Conservation (phyloP, 2,113 vertebrate species). For the Triplophysa rosa region DNA sequence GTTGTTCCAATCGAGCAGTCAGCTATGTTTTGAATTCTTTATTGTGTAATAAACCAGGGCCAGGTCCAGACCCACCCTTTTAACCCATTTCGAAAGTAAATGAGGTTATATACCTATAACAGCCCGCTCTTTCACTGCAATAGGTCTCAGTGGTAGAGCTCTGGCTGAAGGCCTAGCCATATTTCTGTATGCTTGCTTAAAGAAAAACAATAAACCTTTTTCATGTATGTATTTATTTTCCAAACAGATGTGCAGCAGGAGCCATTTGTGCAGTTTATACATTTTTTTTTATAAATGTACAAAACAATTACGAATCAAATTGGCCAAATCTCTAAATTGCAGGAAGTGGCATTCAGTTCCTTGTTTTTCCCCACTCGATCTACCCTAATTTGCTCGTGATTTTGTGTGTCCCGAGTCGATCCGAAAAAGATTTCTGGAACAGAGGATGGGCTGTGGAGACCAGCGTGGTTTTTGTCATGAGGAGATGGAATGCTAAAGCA, state of each 20-base stretch:
- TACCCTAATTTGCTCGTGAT: conserved; percentile 42
- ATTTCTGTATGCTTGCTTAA: conserved; percentile 14
- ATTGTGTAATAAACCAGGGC: conserved; percentile 43
- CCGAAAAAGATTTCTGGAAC: conserved; percentile 48
- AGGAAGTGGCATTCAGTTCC: conserved; percentile 36
- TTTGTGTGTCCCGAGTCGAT: conserved; percentile 34
- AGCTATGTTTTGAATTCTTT: conserved; percentile 26
- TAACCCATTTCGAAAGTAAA: conserved; percentile 29
- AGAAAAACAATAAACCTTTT: conserved; percentile 35
- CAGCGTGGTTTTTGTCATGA: conserved; percentile 56
- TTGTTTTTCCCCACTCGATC: conserved; percentile 5
- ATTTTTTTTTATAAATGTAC: conserved; percentile 8
- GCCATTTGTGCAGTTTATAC: not conserved
- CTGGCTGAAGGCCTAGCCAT: conserved; percentile 25
- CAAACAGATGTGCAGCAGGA: conserved; percentile 4
- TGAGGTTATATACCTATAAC: conserved; percentile 40
- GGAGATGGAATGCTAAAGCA: conserved; percentile 50
- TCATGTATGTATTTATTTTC: conserved; percentile 11
- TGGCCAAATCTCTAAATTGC: conserved; percentile 33
- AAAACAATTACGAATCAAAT: conserved; percentile 25
- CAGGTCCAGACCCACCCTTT: conserved; percentile 23
- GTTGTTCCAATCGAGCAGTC: conserved; percentile 36
- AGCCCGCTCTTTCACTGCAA: conserved; percentile 35
- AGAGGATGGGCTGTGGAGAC: conserved; percentile 49
- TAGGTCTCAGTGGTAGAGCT: conserved; percentile 12